These are phyloP conservation scores for Trypoxylon attenuatum DNA, from an alignment of 2,888 invertebrate genomes.

Conservation along the genomic window DNA sequence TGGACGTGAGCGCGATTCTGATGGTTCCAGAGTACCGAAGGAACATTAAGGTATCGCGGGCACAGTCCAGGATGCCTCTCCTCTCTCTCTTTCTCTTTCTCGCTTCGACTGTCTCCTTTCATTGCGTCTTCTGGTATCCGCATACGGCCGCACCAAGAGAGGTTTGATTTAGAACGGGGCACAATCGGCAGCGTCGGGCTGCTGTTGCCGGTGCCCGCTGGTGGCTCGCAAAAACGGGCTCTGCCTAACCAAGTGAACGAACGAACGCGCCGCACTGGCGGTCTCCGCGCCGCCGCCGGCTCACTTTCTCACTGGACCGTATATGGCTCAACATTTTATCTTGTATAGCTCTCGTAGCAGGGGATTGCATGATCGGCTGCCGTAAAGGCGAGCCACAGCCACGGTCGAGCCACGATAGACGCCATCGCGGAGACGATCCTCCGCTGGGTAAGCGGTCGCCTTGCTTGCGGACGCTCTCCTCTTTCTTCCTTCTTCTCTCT, in stretches of 20 bases:
- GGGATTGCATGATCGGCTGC: slow-evolving; percentile 42
- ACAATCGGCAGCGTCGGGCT: slow-evolving; percentile 47
- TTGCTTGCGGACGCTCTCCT: no score
- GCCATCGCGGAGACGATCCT: not conserved
- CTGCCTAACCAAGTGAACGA: slow-evolving; percentile 39
- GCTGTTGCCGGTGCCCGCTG: no score
- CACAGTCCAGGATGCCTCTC: slow-evolving; percentile 21
- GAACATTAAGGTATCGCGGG: slow-evolving; percentile 31
- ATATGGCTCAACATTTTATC: slow-evolving; percentile 55
- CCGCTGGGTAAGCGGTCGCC: not conserved
- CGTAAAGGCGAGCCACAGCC: slow-evolving; percentile 32
- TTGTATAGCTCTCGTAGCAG: slow-evolving; percentile 39
- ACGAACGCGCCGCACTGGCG: slow-evolving; percentile 28
- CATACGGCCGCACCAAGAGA: slow-evolving; percentile 12
- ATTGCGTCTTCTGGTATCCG: slow-evolving; percentile 28
- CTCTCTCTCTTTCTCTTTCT: slow-evolving; percentile 15
- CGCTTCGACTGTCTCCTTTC: slow-evolving; percentile 11
- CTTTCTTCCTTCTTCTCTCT: no score
- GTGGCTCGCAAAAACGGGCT: slow-evolving; percentile 51
- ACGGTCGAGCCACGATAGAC: slow-evolving; percentile 17
- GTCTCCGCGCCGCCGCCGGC: slow-evolving; percentile 29
- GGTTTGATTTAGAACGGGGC: slow-evolving; percentile 59
- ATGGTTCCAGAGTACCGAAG: slow-evolving; percentile 37
- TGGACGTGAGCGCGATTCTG: slow-evolving; percentile 59
- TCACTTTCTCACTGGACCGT: slow-evolving; percentile 58